Evolutionary conservation across 2,797 vertebrate species (phyloP).

Genomic region (Lepilemur ruficaudatus): DNA sequence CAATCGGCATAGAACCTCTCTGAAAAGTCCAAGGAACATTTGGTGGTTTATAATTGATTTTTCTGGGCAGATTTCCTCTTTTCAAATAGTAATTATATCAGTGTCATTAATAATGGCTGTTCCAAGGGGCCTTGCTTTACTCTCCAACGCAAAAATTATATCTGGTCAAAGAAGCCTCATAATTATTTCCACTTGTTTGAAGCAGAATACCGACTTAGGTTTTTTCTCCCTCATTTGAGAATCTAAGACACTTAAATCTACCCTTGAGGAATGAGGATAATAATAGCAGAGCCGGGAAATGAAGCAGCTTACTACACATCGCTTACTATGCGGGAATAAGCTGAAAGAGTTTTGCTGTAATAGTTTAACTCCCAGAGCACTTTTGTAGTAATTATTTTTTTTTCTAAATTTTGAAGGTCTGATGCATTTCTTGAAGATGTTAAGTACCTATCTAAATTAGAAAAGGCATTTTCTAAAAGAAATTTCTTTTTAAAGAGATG

Average conservation of each 20-base stretch:
- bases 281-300: conserved; percentile 77
- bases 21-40: conserved; percentile 70
- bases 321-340: conserved; percentile 76
- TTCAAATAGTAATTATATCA: conserved; percentile 78
- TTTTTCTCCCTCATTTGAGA: conserved; percentile 51
- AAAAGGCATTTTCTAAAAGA: conserved; percentile 39
- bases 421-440: conserved; percentile 69
- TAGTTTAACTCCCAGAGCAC: conserved; percentile 76
- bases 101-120: conserved; percentile 79
- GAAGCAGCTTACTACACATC: conserved; percentile 77
- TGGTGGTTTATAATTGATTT: conserved; percentile 79
- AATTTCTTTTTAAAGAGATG: neutral
- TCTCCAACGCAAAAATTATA: conserved; percentile 76
- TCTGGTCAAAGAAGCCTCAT: conserved; percentile 74
- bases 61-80: conserved; percentile 77
- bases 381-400: conserved; percentile 78
- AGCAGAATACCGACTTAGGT: conserved; percentile 61
- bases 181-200: conserved; percentile 78
- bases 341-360: conserved; percentile 72
- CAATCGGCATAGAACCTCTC: conserved; percentile 55
- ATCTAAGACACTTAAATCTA: conserved; percentile 69
- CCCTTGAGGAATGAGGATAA: conserved; percentile 77
- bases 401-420: conserved; percentile 57
- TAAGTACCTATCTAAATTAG: conserved; percentile 24
- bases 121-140: conserved; percentile 64